Evolutionary conservation across 2,797 vertebrate species (phyloP).

Genomic region (Helostoma temminkii): DNA sequence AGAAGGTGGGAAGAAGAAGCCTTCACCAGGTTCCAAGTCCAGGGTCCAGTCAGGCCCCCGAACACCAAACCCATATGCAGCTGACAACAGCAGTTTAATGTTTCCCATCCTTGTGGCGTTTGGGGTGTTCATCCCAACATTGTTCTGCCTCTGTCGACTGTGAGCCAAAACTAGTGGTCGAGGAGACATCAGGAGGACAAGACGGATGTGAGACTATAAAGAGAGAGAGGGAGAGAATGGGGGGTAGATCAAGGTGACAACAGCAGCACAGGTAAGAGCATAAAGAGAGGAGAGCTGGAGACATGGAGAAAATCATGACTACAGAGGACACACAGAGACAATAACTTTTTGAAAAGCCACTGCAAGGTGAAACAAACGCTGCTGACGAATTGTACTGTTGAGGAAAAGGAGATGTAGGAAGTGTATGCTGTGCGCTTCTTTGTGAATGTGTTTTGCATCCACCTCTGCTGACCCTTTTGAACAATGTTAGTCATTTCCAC

Average conservation of each 20-base stretch:
- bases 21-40: slow-evolving; percentile 88
- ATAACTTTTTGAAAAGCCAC: slow-evolving; percentile 60
- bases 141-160: slow-evolving; percentile 99
- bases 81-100: slow-evolving; percentile 99
- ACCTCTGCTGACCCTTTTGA: slow-evolving; percentile 68
- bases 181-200: slow-evolving; percentile 62
- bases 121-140: slow-evolving; percentile 98
- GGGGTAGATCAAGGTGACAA: slow-evolving; percentile 36
- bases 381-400: slow-evolving; percentile 36
- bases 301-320: slow-evolving; percentile 36
- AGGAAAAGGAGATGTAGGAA: slow-evolving; percentile 40
- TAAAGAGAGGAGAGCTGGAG: slow-evolving; percentile 42
- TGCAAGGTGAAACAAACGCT: slow-evolving; percentile 39
- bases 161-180: slow-evolving; percentile 83
- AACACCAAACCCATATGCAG: slow-evolving; percentile 97
- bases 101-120: slow-evolving; percentile 99
- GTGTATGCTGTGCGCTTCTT: slow-evolving; percentile 58
- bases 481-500: slow-evolving; percentile 67
- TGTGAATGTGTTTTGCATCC: slow-evolving; percentile 68
- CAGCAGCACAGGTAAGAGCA: slow-evolving; percentile 62
- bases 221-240: slow-evolving; percentile 3
- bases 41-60: slow-evolving; percentile 96
- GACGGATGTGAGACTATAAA: slow-evolving; percentile 62
- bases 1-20: slow-evolving; percentile 90
- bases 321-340: slow-evolving; percentile 54